phyloP scores from a whole-genome alignment of 2,888 invertebrate genomes.

The Xylota segnis region DNA sequence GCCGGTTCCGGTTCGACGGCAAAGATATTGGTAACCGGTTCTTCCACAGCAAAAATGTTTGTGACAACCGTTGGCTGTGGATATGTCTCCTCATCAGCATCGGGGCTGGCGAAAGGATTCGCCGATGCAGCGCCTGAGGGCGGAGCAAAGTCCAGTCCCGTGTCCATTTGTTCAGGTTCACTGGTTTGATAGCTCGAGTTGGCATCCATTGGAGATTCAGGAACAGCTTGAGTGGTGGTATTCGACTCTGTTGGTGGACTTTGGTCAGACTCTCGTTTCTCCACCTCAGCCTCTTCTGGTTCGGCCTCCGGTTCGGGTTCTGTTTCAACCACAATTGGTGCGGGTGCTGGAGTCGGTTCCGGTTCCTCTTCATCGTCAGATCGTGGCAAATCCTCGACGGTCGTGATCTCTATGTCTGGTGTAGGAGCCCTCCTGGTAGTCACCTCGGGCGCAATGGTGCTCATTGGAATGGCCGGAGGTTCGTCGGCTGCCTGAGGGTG shows the following conservation, averaged over 20 bases:
- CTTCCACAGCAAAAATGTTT: slow-evolving; percentile 80
- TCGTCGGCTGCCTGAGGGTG: slow-evolving; percentile 83
- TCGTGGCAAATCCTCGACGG: slow-evolving; percentile 83
- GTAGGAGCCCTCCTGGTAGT: slow-evolving; percentile 82
- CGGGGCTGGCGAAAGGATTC: slow-evolving; percentile 85
- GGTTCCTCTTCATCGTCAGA: slow-evolving; percentile 84
- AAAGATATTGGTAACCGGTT: slow-evolving; percentile 72
- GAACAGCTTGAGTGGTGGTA: slow-evolving; percentile 79
- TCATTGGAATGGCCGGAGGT: slow-evolving; percentile 74
- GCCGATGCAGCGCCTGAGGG: slow-evolving; percentile 83
- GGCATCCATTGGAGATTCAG: slow-evolving; percentile 78
- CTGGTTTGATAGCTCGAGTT: slow-evolving; percentile 78
- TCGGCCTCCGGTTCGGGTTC: slow-evolving; percentile 52
- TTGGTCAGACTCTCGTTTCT: slow-evolving; percentile 79
- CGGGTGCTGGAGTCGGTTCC: slow-evolving; percentile 73
- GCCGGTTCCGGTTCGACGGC: slow-evolving; percentile 76
- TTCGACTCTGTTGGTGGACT: slow-evolving; percentile 81
- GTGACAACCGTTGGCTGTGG: slow-evolving; percentile 78
- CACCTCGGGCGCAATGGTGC: slow-evolving; percentile 80
- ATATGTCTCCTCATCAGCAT: slow-evolving; percentile 81
- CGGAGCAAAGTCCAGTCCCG: slow-evolving; percentile 81
- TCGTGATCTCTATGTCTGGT: slow-evolving; percentile 84
- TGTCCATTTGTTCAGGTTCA: slow-evolving; percentile 83
- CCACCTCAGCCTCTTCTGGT: slow-evolving; percentile 21
- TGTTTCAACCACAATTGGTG: slow-evolving; percentile 58